These are phyloP conservation scores for Orthonevra nobilis DNA, from an alignment of 2,888 invertebrate genomes.

Conservation along the genomic window DNA sequence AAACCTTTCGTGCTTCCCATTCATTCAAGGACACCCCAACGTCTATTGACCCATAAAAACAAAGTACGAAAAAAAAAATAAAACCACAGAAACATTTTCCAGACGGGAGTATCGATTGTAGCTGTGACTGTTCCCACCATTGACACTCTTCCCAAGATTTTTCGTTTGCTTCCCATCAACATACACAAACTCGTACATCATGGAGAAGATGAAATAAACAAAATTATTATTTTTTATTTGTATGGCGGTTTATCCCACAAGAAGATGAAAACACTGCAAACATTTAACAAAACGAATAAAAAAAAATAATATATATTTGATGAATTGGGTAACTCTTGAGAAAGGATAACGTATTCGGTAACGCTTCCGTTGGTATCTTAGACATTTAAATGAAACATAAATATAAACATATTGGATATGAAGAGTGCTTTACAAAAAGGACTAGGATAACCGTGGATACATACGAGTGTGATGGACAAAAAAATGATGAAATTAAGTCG, in stretches of 20 bases:
- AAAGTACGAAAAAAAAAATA: constrained; percentile 1
- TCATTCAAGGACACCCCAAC: constrained; percentile 29
- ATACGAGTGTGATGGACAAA: constrained; percentile 40
- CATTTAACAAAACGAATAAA: constrained; percentile 39
- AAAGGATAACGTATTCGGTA: constrained; percentile 34
- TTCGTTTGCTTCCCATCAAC: no score
- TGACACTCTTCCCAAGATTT: constrained; percentile 1
- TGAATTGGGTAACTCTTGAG: no score
- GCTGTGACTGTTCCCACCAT: no score
- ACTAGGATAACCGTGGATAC: no score
- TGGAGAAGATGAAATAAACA: no score
- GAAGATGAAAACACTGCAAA: constrained; percentile 44
- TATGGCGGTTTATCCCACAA: no score
- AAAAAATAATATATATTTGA: constrained; percentile 4
- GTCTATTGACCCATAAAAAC: constrained; percentile 57
- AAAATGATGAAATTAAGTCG: constrained; percentile 53
- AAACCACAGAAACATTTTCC: constrained; percentile 13
- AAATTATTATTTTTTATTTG: no score
- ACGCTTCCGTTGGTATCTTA: constrained; percentile 28
- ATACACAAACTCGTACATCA: no score
- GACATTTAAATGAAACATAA: constrained; percentile 65
- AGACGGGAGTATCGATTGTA: constrained; percentile 46
- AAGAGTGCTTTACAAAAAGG: constrained; percentile 37
- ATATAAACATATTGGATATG: constrained; percentile 48
- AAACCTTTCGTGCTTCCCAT: constrained; percentile 13